Evolutionary conservation across 2,797 vertebrate species (phyloP).

Genomic region (Cheirogaleus major): DNA sequence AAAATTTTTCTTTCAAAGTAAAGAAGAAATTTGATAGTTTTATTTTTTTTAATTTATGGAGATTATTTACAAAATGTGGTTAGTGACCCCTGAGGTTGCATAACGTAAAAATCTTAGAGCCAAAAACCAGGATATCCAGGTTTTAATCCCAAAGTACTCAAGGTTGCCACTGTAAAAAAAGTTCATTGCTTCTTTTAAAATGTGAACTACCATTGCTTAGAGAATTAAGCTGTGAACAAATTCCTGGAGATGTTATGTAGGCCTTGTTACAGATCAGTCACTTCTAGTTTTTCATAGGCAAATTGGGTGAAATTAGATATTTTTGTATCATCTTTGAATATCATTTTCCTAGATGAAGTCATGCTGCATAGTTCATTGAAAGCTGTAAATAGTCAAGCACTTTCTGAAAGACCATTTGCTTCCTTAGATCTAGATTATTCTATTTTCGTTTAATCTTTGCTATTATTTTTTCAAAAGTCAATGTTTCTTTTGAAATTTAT

Average conservation of each 20-base stretch:
- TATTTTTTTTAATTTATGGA: background rate
- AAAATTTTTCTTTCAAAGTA: background rate
- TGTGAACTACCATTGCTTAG: background rate
- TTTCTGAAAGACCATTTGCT: background rate
- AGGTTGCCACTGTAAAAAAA: background rate
- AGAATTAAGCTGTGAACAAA: background rate
- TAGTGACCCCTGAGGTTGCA: background rate
- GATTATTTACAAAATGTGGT: background rate
- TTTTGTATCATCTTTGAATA: background rate
- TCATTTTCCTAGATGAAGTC: background rate
- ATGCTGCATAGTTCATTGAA: background rate
- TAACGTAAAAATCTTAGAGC: background rate
- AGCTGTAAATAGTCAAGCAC: background rate
- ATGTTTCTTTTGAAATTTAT: background rate
- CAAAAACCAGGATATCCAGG: background rate
- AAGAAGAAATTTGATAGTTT: background rate
- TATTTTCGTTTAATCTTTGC: background rate
- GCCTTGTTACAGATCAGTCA: background rate
- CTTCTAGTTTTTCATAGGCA: background rate
- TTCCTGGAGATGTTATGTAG: background rate
- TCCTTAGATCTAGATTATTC: background rate
- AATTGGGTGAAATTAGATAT: background rate
- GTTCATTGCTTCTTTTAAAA: background rate
- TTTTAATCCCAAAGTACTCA: background rate
- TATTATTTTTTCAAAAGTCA: background rate